Conservation (phyloP, 2,113 vertebrate species). For the Nothocercus nigrocapillus region DNA sequence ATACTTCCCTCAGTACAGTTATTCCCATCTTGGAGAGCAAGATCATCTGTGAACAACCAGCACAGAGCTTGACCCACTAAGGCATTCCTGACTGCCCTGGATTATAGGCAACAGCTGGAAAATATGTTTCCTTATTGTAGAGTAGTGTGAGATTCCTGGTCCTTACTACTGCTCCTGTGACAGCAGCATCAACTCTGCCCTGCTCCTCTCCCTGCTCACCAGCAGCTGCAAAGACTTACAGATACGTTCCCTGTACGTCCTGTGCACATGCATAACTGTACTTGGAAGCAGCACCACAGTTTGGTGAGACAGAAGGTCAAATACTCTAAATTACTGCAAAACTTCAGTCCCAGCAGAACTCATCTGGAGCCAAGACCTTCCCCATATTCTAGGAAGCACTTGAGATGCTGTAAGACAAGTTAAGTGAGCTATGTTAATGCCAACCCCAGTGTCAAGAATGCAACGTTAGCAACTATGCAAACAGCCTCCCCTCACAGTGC, state of each 20-base stretch:
- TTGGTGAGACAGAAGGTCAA: conserved; percentile 40
- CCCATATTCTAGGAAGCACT: background rate
- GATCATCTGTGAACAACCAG: conserved; percentile 21
- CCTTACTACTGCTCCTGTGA: background rate
- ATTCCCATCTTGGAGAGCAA: background rate
- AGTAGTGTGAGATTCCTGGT: background rate
- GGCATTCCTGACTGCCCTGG: conserved; percentile 16
- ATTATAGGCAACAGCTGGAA: background rate
- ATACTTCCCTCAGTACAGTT: background rate
- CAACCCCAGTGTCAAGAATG: background rate
- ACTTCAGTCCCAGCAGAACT: background rate
- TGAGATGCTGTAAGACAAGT: background rate
- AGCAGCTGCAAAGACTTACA: background rate
- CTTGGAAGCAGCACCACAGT: background rate
- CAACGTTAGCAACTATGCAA: rapidly evolving
- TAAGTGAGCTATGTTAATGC: background rate
- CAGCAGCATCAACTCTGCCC: background rate
- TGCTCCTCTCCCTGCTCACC: background rate
- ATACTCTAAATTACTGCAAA: conserved; percentile 13
- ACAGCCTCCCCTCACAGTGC: background rate
- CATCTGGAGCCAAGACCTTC: background rate
- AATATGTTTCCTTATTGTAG: conserved; percentile 51
- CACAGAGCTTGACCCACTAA: background rate
- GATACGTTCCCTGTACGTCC: background rate
- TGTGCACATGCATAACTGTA: background rate